Evolutionary conservation across 2,113 vertebrate species (phyloP).

Genomic region (Oncorhynchus nerka): DNA sequence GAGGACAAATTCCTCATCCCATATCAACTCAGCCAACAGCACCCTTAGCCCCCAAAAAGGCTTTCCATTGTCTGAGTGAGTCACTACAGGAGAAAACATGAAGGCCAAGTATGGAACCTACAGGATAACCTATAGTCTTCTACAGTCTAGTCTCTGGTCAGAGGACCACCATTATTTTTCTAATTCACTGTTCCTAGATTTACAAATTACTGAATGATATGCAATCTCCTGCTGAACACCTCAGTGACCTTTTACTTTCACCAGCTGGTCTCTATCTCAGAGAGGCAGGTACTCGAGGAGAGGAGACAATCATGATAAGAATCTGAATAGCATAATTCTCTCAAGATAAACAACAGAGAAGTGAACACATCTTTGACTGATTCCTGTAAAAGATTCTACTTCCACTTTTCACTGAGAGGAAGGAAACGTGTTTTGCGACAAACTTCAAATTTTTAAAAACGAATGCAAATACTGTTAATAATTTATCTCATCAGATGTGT

Average conservation of each 20-base stretch:
- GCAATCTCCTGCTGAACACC: not conserved
- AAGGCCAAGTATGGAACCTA: not conserved
- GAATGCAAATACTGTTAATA: not conserved
- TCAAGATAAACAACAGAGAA: not conserved
- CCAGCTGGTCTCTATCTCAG: not conserved
- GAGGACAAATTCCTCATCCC: not conserved
- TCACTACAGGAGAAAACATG: not conserved
- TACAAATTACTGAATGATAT: not conserved
- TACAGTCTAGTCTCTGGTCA: not conserved
- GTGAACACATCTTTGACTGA: not conserved
- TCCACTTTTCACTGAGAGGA: not conserved
- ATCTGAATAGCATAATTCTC: not conserved
- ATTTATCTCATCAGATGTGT: not conserved
- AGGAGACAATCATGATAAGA: not conserved
- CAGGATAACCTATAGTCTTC: not conserved
- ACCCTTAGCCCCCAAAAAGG: not conserved
- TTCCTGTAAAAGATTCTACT: not conserved
- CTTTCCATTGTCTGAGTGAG: not conserved
- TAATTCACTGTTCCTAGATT: not conserved
- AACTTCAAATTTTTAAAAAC: no score
- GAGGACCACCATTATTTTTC: no score
- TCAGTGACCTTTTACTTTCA: not conserved
- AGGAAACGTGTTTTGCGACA: no score
- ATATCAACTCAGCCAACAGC: not conserved
- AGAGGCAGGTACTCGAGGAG: not conserved